phyloP scores from a whole-genome alignment of 2,797 vertebrate species.

The Tachyglossus aculeatus region DNA sequence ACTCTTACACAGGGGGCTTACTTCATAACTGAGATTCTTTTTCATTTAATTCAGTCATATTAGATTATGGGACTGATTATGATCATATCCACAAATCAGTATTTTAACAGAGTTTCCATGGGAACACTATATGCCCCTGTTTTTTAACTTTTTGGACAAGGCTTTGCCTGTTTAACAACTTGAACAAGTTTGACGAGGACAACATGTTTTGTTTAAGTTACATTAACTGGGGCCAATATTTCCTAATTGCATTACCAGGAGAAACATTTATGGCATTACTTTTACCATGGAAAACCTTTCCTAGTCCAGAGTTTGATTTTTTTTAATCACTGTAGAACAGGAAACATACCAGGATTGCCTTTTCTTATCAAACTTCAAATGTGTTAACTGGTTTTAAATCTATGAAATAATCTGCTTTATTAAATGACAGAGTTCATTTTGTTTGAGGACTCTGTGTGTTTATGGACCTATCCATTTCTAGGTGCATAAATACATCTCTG shows the following conservation, averaged over 20 bases:
- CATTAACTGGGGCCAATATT: conserved; percentile 73
- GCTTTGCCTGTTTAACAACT: conserved; percentile 71
- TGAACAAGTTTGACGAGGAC: conserved; percentile 70
- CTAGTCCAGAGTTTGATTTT: conserved; percentile 26
- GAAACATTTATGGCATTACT: conserved; percentile 65
- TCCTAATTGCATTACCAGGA: conserved; percentile 81
- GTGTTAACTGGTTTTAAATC: conserved; percentile 51
- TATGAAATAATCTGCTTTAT: conserved; percentile 52
- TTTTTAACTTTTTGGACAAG: conserved; percentile 70
- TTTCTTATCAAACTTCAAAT: conserved; percentile 66
- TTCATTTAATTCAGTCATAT: conserved; percentile 72
- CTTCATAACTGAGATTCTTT: conserved; percentile 66
- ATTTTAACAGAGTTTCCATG: conserved; percentile 75
- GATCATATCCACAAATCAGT: conserved; percentile 69
- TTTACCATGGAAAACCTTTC: conserved; percentile 61
- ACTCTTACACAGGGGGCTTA: conserved; percentile 44
- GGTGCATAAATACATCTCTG: conserved; percentile 11
- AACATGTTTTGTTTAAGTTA: conserved; percentile 78
- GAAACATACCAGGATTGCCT: conserved; percentile 50
- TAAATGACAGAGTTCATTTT: conserved; percentile 56
- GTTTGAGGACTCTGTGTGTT: conserved; percentile 39
- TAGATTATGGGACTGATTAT: conserved; percentile 68
- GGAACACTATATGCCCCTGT: conserved; percentile 63
- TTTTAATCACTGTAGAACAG: conserved; percentile 65
- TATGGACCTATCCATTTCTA: conserved; percentile 22